These are phyloP conservation scores for Pseudorhombus dupliciocellatus DNA, from an alignment of 2,113 vertebrate species.

Conservation along the genomic window DNA sequence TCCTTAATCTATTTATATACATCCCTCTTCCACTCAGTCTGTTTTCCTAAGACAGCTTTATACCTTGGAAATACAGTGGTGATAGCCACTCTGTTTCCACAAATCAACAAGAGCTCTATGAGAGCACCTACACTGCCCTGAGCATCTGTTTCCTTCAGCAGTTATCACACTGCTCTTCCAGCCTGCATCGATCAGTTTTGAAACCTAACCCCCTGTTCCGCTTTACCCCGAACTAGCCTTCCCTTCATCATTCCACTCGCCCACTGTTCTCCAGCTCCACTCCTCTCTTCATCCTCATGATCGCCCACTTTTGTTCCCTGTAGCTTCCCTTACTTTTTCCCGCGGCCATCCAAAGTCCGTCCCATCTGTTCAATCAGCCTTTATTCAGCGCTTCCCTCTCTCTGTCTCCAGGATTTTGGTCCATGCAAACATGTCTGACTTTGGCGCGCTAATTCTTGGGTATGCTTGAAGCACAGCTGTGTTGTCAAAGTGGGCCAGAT, in stretches of 20 bases:
- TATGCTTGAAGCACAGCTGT: not conserved
- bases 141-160: constrained; percentile 35
- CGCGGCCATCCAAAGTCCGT: constrained; percentile 10
- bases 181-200: constrained; percentile 11
- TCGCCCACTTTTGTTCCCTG: constrained; percentile 30
- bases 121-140: constrained; percentile 13
- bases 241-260: not conserved
- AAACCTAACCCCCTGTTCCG: too few species aligned
- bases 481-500: not conserved
- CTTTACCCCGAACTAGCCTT: not conserved
- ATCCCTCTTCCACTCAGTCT: not conserved
- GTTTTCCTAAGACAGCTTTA: constrained; percentile 3
- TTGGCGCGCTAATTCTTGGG: not conserved
- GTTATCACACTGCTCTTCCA: not conserved
- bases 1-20: constrained; percentile 8
- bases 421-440: not conserved
- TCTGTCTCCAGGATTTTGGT: not conserved
- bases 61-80: not conserved
- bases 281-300: not conserved
- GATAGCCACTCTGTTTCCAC: constrained; percentile 7
- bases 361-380: constrained; percentile 54
- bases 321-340: constrained; percentile 38
- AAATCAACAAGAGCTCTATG: constrained; percentile 24
- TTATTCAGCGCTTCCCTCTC: constrained; percentile 18
- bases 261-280: constrained; percentile 3